Base-by-base conservation (phyloP, 2,797 vertebrate genomes). In the Delichon dasypus region DNA sequence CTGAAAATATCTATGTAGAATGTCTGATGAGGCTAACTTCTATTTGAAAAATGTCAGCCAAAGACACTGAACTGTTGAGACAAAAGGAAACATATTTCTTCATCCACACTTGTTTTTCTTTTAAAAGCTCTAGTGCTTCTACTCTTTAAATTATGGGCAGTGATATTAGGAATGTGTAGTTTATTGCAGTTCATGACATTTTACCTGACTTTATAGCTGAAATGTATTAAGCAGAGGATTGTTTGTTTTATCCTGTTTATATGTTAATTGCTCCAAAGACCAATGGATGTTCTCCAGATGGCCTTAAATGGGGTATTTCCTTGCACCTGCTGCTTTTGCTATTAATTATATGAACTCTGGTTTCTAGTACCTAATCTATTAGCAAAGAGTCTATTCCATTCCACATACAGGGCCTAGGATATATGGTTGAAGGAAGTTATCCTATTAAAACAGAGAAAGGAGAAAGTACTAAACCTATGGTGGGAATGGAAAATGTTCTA, bases 31-130 rank as follows among this genome's bases (percentile, higher is more conserved):
- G 51, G 34, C 34, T 79, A 85, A 64, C 40, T 62, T 92, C 20
- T 38, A 83, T 78, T 92, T 85, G 57, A 88, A 80, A 85, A 92
- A 79, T 79, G 55, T 84, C 62, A 79, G 26, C 55, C 51, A 70
- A 79, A 84, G 62, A 48, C 50, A 47, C 13, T 54, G 70, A 89
- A 70, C 68, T 58, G 50, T 64, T 64, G 30, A 84, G 74, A 74
- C 62, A 84, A 88, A 92, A 92, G 38, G 58, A 84, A 79, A 74
- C 50, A 55, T 55, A 78, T 68, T 79, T 84, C n/a, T 88, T 88
- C 55, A 85, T 84, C 23, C 34, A 86, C 21, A 11, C 27, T 74
- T 79, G 16, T 58, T 92, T 79, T 84, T 88, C 55, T 79, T 84
- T 74, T 73, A 72, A 91, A 77, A 67, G 32, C 36, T 83, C 60